Evolutionary conservation across 2,888 invertebrate genomes (phyloP).

Genomic region (Lymantria monacha): DNA sequence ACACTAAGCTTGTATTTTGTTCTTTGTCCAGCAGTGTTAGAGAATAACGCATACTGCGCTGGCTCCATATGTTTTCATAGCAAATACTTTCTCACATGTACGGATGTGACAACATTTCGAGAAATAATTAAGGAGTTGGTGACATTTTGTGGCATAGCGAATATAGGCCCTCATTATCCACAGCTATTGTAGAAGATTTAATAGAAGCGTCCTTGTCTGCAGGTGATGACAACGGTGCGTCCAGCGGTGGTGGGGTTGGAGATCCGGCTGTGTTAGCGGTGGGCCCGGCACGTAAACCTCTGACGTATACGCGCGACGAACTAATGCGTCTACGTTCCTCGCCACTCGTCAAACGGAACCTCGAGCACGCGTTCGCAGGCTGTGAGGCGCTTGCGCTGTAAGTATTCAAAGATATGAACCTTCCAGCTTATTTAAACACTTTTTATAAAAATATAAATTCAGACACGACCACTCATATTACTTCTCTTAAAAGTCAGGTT

Average conservation of each 20-base stretch:
- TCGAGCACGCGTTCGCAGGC: constrained; percentile 83
- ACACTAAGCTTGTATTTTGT: too few species aligned
- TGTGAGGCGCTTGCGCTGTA: constrained; percentile 68
- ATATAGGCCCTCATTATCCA: too few species aligned
- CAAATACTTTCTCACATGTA: too few species aligned
- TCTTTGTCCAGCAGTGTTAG: too few species aligned
- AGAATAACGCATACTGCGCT: too few species aligned
- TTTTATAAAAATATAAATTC: too few species aligned
- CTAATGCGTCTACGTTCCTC: constrained; percentile 87
- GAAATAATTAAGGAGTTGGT: too few species aligned
- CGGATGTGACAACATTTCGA: too few species aligned
- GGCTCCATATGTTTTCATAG: too few species aligned
- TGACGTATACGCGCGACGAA: constrained; percentile 85
- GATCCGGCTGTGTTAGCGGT: constrained; percentile 84
- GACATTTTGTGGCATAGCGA: too few species aligned
- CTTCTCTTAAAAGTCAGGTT: too few species aligned
- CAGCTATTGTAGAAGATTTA: not conserved
- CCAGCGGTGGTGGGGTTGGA: constrained; percentile 58
- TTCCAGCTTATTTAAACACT: not conserved
- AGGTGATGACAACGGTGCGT: constrained; percentile 60
- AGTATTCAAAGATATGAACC: constrained; percentile 23
- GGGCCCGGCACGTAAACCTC: constrained; percentile 71
- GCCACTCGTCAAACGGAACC: constrained; percentile 86
- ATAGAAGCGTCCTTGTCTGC: not conserved
- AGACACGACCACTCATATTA: too few species aligned